Base-by-base conservation (phyloP, 2,888 invertebrate species). In the Meta bourneti region DNA sequence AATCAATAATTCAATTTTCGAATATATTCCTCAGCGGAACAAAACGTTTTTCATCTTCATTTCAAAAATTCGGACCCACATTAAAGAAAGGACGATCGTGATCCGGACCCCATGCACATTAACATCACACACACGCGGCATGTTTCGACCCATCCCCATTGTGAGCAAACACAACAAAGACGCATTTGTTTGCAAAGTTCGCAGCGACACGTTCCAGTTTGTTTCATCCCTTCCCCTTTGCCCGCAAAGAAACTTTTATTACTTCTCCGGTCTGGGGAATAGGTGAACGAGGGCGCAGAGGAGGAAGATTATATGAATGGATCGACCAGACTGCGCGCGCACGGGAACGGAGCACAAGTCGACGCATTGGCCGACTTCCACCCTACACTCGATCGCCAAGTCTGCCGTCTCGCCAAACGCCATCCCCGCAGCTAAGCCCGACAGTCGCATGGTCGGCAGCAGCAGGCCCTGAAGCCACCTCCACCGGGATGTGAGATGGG, bases 401-500 rank as follows among this genome's bases (percentile, higher is more conserved):
- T 77, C 51, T 19, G 16, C 19, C 19, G 19, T 5, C n/a, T 61
- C 85, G 71, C 70, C 86, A 52, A 52, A 69, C 34, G 75, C 8
- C 20, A 13, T 34, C 34, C 54, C 54, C 71, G 87, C 87, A 81
- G 70, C 70, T 13, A 48, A 49, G 13, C 20, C 69, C 71, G 49
- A 11, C 84, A 75, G 84, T 74, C 54, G 54, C 52, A 84, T 74
- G 74, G 74, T 11, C 61, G 9, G 61, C 61, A 75, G 54, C 83
- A 11, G 52, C n/a, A 19, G 34, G 51, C 52, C 6, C n/a, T 6
- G 8, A 8, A 8, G 6, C 51, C 49, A 1, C 13, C 51, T 52
- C 78, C 49, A 6, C 78, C 48, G 52, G 77, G 51, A 49, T 88
- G 91, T 81, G 87, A 83, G 75, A 92, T 92, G 92, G 92, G 89